Base-by-base conservation (phyloP, 2,113 vertebrate species). In the Cyanoderma ruficeps region DNA sequence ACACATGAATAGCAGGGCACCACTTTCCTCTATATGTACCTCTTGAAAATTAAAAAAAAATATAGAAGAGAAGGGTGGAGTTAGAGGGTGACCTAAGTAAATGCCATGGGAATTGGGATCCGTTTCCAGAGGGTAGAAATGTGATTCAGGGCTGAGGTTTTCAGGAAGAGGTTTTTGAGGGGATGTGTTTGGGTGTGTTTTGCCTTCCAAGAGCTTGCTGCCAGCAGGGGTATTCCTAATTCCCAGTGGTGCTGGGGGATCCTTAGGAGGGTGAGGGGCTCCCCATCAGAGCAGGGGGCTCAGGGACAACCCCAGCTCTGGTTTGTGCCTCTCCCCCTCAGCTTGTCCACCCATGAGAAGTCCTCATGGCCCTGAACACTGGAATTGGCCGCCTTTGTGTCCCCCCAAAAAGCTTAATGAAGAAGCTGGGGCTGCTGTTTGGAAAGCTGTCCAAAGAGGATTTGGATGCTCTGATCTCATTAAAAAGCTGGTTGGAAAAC, bases 51-150 rank as follows among this genome's bases (percentile, higher is more conserved):
- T 35, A 44, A 52, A 55, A 77, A 16, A 59, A 21, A 37, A 44
- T 17, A 53, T 1, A 27, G 44, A 68, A 10, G 2, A 85, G 92
- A 90, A 6, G 1, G 1, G 1, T 19, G 6, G 14, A 30, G 75
- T 44, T 65, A 90, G 90, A 97, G 74, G 87, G 83, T 86, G 93
- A 92, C 68, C 41, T 20, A 8, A 85, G 60, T 87, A 83, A 91
- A 68, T 92, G 95, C 94, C 61, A 41, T 24, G 83, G 31, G 27
- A 8, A 13, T 11, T 8, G 52, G 37, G 75, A 56, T 67, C 49
- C 37, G 33, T 95, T 95, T 86, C 27, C 13, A 71, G 72, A 60
- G 39, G 30, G 61, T 37, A 71, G 13, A 41, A 83, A 59, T 1
- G 7, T 11, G 57, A 33, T 55, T 14, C 6, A 50, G 57, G 53